Evolutionary conservation across 2,113 vertebrate genomes (phyloP).

Genomic region (Rhombomys opimus): DNA sequence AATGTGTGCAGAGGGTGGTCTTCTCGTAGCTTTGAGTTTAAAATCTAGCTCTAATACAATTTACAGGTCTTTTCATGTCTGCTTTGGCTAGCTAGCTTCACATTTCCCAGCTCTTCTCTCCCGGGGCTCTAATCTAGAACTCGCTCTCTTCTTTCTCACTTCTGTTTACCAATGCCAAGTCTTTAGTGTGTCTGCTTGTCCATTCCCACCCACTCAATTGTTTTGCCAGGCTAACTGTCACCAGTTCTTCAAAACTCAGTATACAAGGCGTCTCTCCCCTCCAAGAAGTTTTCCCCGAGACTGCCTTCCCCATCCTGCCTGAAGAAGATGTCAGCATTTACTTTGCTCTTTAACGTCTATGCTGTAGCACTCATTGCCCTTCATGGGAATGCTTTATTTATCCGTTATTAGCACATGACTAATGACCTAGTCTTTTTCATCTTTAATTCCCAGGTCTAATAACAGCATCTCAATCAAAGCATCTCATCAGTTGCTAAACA

Average conservation of each 20-base stretch:
- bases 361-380: neutral
- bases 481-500: neutral
- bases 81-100: neutral
- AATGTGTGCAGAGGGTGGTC: neutral
- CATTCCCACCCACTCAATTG: neutral
- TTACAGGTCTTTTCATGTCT: neutral
- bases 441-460: neutral
- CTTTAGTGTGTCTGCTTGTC: neutral
- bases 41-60: neutral
- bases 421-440: neutral
- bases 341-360: neutral
- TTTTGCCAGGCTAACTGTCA: neutral
- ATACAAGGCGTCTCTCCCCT: neutral
- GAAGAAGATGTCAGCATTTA: neutral
- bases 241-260: neutral
- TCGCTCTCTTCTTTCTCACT: neutral
- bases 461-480: neutral
- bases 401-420: neutral
- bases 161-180: neutral
- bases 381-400: neutral
- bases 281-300: neutral
- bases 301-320: neutral
- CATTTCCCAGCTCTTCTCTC: neutral
- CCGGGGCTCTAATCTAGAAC: neutral
- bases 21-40: neutral